A percentile compares a stretch with the other conserved stretches of the same genome.
These are phyloP conservation scores for Cryptomyrus ogoouensis DNA, from an alignment of 2,113 vertebrate genomes.

Conservation along the genomic window DNA sequence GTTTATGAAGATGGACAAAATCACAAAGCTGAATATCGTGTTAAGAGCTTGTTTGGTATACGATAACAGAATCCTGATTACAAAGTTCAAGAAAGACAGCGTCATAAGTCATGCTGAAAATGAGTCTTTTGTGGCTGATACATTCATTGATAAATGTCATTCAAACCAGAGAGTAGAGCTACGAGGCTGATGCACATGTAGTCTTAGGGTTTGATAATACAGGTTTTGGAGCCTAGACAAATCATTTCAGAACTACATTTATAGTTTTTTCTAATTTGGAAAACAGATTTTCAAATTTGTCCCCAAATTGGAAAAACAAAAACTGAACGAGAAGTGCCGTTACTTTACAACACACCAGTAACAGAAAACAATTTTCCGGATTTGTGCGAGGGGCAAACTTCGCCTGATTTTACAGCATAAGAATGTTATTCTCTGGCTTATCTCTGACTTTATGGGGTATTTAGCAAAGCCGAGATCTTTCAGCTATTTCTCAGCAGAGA, in stretches of 20 bases:
- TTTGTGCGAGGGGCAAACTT: not conserved
- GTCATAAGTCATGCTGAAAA: not conserved
- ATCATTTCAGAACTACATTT: not conserved
- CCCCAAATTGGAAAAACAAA: not conserved
- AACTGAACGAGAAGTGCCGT: too few species aligned
- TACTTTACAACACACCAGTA: not conserved
- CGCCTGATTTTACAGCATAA: conserved; percentile 31
- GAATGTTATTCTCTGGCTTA: conserved; percentile 40
- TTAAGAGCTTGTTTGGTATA: not conserved
- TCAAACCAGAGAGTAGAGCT: not conserved
- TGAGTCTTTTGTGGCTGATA: not conserved
- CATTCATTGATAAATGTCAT: not conserved
- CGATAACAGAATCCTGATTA: not conserved
- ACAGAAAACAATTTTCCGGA: conserved; percentile 13
- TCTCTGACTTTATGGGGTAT: conserved; percentile 48
- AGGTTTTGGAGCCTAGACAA: not conserved
- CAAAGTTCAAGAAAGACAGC: not conserved
- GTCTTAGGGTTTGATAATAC: not conserved
- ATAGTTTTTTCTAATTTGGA: not conserved
- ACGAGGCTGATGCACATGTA: not conserved
- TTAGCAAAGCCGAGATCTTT: conserved; percentile 66
- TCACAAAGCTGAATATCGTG: not conserved
- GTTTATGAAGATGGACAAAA: not conserved
- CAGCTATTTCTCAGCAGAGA: conserved; percentile 64
- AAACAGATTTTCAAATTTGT: not conserved